These are phyloP conservation scores for Aphelenchoides fujianensis DNA, from an alignment of 1,140 invertebrate genomes.

Conservation along the genomic window DNA sequence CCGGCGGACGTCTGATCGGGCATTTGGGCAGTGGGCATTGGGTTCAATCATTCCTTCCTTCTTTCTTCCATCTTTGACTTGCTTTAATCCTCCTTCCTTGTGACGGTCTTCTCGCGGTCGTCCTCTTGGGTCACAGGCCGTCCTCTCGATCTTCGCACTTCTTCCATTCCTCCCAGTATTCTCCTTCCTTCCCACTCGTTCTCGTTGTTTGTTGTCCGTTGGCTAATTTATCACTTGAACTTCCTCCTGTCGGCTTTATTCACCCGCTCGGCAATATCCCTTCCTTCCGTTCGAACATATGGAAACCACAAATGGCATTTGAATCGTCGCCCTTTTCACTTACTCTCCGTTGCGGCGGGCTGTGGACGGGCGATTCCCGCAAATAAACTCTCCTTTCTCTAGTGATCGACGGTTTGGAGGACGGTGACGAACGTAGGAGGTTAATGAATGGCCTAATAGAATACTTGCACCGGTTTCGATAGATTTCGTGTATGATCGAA, in stretches of 20 bases:
- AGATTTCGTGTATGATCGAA: not conserved
- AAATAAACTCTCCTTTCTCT: no score
- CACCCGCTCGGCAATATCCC: no score
- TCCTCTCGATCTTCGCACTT: not conserved
- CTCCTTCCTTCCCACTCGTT: not conserved
- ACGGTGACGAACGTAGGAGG: not conserved
- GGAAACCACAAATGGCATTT: no score
- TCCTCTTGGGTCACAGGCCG: not conserved
- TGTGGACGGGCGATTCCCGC: no score
- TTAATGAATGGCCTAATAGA: not conserved
- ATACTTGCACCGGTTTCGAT: not conserved
- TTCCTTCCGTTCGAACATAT: no score
- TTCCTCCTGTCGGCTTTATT: no score
- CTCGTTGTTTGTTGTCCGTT: not conserved
- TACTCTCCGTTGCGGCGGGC: no score
- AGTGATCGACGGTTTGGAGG: not conserved
- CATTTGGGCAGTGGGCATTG: no score
- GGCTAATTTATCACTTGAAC: no score
- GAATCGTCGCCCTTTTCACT: no score
- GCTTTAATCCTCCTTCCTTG: not conserved
- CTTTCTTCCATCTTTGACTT: no score
- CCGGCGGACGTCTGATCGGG: conserved; percentile 8
- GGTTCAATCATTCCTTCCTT: no score
- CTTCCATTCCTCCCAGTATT: not conserved
- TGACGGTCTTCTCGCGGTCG: not conserved